These are phyloP conservation scores for Thereva nobilitata DNA, from an alignment of 2,888 invertebrate species.

Conservation along the genomic window DNA sequence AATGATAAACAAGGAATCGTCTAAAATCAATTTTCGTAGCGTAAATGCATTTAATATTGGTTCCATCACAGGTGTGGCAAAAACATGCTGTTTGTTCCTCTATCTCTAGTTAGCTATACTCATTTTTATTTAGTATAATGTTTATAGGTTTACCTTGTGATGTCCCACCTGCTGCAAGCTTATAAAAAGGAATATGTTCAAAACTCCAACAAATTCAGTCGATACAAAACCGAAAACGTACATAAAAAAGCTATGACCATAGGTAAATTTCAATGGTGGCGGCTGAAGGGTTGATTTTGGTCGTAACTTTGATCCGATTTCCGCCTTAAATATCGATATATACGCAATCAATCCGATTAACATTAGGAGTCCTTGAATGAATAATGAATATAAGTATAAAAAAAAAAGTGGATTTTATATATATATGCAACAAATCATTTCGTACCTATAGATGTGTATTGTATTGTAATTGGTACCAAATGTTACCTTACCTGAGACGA, in stretches of 20 bases:
- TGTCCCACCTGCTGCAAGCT: slow-evolving; percentile 55
- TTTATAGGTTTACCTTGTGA: slow-evolving; percentile 50
- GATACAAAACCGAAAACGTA: slow-evolving; percentile 83
- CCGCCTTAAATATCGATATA: slow-evolving; percentile 89
- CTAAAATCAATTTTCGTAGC: slow-evolving; percentile 43
- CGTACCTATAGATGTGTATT: too few relatives aligned
- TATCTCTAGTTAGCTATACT: slow-evolving; percentile 1
- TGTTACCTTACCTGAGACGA: slow-evolving; percentile 74
- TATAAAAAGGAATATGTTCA: slow-evolving; percentile 85
- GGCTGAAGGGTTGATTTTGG: slow-evolving; percentile 78
- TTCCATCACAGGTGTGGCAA: slow-evolving; percentile 12
- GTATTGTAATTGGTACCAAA: too few relatives aligned
- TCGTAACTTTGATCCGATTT: slow-evolving; percentile 84
- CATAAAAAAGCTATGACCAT: slow-evolving; percentile 86
- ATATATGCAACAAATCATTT: background rate
- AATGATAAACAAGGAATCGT: slow-evolving; percentile 53
- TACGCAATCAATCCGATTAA: slow-evolving; percentile 89
- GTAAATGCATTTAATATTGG: slow-evolving; percentile 31
- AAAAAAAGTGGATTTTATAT: slow-evolving; percentile 22
- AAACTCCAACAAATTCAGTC: slow-evolving; percentile 83
- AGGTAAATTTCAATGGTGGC: slow-evolving; percentile 80
- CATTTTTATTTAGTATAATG: slow-evolving; percentile 12
- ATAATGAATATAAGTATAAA: slow-evolving; percentile 13
- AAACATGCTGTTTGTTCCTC: slow-evolving; percentile 3
- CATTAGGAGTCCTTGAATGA: slow-evolving; percentile 78